phyloP scores from a whole-genome alignment of 2,797 vertebrate genomes.

The Tragelaphus oryx region DNA sequence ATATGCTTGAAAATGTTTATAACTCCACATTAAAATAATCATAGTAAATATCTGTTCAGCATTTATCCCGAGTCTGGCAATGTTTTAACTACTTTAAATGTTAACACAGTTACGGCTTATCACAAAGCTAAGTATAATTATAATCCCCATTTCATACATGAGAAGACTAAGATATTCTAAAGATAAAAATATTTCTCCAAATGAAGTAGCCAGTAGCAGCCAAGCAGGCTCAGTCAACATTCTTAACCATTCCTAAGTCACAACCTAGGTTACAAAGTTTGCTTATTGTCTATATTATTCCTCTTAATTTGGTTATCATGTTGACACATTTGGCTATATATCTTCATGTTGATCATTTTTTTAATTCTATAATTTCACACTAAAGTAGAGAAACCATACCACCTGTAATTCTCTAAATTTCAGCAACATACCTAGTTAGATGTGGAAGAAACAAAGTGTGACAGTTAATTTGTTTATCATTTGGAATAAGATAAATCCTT shows the following conservation, averaged over 20 bases:
- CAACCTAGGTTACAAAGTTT: not conserved
- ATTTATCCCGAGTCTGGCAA: not conserved
- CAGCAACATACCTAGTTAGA: not conserved
- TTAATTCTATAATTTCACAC: not conserved
- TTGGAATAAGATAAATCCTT: not conserved
- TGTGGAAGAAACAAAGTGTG: not conserved
- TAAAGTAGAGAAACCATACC: not conserved
- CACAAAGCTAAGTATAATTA: not conserved
- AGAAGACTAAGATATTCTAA: not conserved
- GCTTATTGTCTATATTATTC: not conserved
- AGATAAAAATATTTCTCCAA: not conserved
- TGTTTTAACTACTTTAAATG: not conserved
- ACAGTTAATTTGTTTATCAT: not conserved
- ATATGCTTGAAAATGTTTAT: not conserved
- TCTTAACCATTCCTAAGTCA: not conserved
- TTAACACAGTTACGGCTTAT: not conserved
- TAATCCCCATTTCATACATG: not conserved
- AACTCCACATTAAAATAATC: not conserved
- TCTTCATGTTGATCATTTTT: not conserved
- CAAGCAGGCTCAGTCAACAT: not conserved
- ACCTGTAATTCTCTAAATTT: not conserved
- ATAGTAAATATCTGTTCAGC: not conserved
- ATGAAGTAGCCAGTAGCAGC: not conserved
- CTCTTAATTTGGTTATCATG: not conserved
- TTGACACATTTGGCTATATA: not conserved